Evolutionary conservation across 1,140 invertebrate species (phyloP), one percentile per base, ranked within the genome.

Genomic region (Cotesia chilonis): DNA sequence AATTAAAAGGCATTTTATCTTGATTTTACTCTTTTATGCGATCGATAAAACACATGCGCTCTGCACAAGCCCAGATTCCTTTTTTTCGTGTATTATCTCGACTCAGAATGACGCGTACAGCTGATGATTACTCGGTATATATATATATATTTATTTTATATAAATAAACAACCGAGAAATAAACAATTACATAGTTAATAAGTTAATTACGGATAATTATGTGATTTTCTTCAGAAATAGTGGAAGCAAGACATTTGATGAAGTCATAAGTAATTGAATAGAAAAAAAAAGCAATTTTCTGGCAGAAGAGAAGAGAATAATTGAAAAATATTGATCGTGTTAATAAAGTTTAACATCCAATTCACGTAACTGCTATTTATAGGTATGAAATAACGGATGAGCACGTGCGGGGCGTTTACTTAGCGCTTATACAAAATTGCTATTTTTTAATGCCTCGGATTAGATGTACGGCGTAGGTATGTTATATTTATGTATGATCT

Each of bases 341-440:
- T 81, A 80, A 81, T 77, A 72, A 61, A 28, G 37, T 73, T 77
- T 79, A 80, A 78, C 77, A 38, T 59, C 63, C 14, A 37, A 60
- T 68, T 67, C 65, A 71, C 72, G 80, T 82, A 80, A 82, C 76
- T 20, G 74, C 77, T 83, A 82, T 82, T 83, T 81, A 80, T 83
- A 83, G 78, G 67, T 68, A 52, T 78, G 78, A 80, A 79, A 77
- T 77, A 77, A 79, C 47, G 47, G 20, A 66, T 9, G 61, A 41
- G 20, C 36, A 57, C 47, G 20, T 38, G 64, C 3, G 12, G 20
- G 41, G 51, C 36, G 14, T 14, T 4, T 60, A 66, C 70, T 55
- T 68, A 68, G 41, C 47, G 12, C 54, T 51, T 54, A 65, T 66
- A 71, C 57, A 76, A 28, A 20, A 72, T 70, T 61, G 64, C 67